A percentile compares a stretch with the other conserved stretches of the same genome.
Evolutionary conservation across 2,797 vertebrate genomes (phyloP).

Genomic region (Cossypha caffra): DNA sequence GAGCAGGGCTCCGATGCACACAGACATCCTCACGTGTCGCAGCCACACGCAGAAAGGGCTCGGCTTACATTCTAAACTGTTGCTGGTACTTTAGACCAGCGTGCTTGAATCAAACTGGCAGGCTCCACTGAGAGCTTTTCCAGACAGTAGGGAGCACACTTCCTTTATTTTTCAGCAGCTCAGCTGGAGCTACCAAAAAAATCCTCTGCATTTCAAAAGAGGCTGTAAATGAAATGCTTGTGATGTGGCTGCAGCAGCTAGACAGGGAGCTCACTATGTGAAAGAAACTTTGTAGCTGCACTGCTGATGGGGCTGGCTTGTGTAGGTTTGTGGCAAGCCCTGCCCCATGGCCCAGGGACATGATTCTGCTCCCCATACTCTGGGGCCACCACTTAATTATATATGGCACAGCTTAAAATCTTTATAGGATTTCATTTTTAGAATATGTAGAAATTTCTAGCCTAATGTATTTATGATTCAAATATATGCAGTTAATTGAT

Average conservation of each 20-base stretch:
- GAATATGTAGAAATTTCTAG: slow-evolving; percentile 42
- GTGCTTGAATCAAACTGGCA: background rate
- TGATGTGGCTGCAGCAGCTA: background rate
- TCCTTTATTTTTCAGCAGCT: slow-evolving; percentile 41
- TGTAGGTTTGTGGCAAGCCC: background rate
- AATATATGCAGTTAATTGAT: slow-evolving; percentile 67
- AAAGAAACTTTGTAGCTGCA: background rate
- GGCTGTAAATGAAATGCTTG: slow-evolving; percentile 13
- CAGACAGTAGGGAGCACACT: slow-evolving; percentile 52
- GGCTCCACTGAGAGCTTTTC: background rate
- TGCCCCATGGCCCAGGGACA: background rate
- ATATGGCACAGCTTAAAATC: background rate
- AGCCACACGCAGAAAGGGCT: background rate
- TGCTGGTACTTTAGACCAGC: background rate
- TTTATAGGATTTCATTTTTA: slow-evolving; percentile 38
- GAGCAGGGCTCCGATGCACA: background rate
- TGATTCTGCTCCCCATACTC: background rate
- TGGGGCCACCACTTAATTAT: slow-evolving; percentile 22
- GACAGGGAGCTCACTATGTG: background rate
- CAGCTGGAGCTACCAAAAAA: background rate
- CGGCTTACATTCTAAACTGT: background rate
- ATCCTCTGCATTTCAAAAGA: background rate
- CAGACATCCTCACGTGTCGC: background rate
- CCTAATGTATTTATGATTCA: slow-evolving; percentile 62
- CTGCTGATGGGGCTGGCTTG: background rate